Conservation (phyloP, 2,797 vertebrate genomes). For the Varecia variegata region DNA sequence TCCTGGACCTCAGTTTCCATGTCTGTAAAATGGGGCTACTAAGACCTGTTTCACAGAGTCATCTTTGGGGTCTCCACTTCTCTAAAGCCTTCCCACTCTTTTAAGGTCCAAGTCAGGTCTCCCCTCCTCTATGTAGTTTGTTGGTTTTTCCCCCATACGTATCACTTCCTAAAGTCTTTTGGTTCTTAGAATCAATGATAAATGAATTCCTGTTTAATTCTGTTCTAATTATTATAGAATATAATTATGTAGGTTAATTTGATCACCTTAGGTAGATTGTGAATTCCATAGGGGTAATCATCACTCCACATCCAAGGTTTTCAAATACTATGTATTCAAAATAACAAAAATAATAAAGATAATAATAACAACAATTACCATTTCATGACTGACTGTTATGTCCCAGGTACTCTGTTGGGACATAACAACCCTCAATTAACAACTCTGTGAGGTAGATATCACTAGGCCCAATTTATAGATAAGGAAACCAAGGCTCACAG, state of each 20-base stretch:
- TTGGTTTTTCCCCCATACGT: background rate
- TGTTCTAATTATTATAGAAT: background rate
- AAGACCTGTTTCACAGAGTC: background rate
- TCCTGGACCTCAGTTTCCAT: background rate
- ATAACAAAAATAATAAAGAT: slow-evolving; percentile 10
- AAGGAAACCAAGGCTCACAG: background rate
- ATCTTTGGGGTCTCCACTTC: background rate
- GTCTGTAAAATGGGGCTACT: background rate
- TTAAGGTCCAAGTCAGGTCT: background rate
- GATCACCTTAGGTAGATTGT: background rate
- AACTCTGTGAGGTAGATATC: background rate
- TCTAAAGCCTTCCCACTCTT: background rate
- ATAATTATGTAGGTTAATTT: background rate
- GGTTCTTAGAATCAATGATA: background rate
- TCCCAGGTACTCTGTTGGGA: background rate
- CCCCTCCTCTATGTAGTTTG: background rate
- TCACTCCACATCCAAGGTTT: background rate
- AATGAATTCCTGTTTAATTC: slow-evolving; percentile 5
- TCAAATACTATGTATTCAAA: background rate
- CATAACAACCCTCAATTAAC: background rate
- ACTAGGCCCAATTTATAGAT: background rate
- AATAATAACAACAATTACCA: background rate
- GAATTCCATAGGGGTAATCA: background rate
- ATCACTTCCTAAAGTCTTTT: background rate
- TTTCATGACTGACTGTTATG: background rate